Percentiles rank a stretch among this genome's conserved stretches.
Conservation (phyloP, 1,140 invertebrate genomes). For the Drosophila sp. region DNA sequence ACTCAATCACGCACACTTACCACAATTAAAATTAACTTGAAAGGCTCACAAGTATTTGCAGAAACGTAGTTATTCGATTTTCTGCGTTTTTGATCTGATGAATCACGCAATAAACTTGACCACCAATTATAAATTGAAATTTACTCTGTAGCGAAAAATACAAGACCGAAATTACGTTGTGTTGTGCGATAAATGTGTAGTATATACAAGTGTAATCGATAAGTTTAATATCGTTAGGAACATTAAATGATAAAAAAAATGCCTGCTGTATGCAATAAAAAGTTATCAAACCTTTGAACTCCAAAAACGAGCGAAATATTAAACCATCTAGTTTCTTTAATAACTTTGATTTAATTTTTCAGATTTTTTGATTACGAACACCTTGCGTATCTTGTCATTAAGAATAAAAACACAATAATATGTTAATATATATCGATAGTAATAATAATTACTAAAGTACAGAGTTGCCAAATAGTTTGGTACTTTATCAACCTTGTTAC, state of each 20-base stretch:
- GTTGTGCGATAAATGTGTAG: slow-evolving; percentile 6
- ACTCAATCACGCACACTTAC: slow-evolving; percentile 11
- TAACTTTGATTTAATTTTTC: not conserved
- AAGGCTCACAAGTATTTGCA: slow-evolving; percentile 3
- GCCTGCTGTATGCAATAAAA: not conserved
- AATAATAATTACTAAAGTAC: not conserved
- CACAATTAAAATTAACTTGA: slow-evolving; percentile 1
- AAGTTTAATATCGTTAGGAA: not conserved
- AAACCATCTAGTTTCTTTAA: not conserved
- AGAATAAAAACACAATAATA: not conserved
- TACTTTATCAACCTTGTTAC: not conserved
- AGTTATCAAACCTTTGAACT: not conserved
- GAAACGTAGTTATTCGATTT: not conserved
- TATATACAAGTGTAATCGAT: slow-evolving; percentile 20
- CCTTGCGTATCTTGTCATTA: not conserved
- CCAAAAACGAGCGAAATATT: not conserved
- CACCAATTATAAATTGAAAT: slow-evolving; percentile 2
- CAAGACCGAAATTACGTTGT: slow-evolving; percentile 11
- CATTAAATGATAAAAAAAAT: not conserved
- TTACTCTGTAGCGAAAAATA: slow-evolving; percentile 12
- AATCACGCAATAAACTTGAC: slow-evolving; percentile 6
- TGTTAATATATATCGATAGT: not conserved
- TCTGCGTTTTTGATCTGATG: not conserved
- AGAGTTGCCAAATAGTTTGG: not conserved
- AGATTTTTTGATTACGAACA: not conserved